These are phyloP conservation scores for Periophthalmus modestus DNA, from an alignment of 2,113 vertebrate genomes.

Conservation along the genomic window DNA sequence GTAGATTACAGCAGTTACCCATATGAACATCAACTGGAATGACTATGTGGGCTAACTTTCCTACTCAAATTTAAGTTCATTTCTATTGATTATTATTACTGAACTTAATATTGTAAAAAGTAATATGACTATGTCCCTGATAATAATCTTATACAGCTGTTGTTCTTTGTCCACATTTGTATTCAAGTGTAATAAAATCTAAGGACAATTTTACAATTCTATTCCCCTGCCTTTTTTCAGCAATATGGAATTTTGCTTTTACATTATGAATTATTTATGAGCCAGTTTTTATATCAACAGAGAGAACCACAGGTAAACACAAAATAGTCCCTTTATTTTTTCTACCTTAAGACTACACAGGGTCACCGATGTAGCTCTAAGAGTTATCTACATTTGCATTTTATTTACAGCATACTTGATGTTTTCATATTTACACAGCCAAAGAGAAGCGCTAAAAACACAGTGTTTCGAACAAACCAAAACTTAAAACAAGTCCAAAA, in stretches of 20 bases:
- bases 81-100: too few species aligned
- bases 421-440: constrained; percentile 90
- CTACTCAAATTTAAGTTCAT: too few species aligned
- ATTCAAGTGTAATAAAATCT: neutral
- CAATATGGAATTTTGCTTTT: neutral
- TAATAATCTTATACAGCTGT: neutral
- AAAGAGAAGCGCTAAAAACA: constrained; percentile 89
- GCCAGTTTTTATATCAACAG: constrained; percentile 5
- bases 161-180: neutral
- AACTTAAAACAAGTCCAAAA: constrained; percentile 72
- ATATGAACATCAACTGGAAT: neutral
- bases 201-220: neutral
- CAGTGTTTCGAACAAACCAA: constrained; percentile 79
- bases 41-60: too few species aligned
- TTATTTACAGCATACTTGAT: constrained; percentile 91
- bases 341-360: constrained; percentile 95
- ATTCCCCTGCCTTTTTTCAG: neutral
- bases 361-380: constrained; percentile 91
- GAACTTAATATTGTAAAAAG: neutral
- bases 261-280: constrained; percentile 3
- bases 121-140: neutral
- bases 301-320: constrained; percentile 84
- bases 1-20: neutral
- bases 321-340: constrained; percentile 98
- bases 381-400: constrained; percentile 98